Evolutionary conservation across 2,797 vertebrate species (phyloP).

Genomic region (Anguilla pacifica): DNA sequence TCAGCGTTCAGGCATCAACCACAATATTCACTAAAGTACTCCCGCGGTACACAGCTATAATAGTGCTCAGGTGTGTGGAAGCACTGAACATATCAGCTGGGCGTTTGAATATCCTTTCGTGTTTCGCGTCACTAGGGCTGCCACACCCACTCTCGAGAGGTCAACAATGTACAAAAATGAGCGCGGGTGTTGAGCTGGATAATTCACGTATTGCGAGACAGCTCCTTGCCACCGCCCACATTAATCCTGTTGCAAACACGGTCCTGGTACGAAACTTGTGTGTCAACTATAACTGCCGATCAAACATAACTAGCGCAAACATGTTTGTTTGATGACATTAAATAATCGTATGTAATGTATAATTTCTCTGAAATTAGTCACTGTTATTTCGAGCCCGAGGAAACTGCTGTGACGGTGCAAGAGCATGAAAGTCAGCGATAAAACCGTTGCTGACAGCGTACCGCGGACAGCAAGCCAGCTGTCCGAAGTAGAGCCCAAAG

Average conservation of each 20-base stretch:
- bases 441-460: neutral
- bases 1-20: constrained; percentile 39
- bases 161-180: neutral
- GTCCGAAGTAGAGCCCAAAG: neutral
- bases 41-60: neutral
- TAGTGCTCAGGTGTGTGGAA: neutral
- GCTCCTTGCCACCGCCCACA: neutral
- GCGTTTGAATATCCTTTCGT: neutral
- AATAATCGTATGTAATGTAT: neutral
- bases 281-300: neutral
- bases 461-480: neutral
- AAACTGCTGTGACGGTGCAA: neutral
- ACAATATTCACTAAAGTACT: neutral
- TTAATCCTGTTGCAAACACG: neutral
- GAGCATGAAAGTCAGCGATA: neutral
- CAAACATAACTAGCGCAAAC: neutral
- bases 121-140: neutral
- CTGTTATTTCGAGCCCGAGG: neutral
- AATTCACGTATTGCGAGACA: neutral
- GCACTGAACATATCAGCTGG: neutral
- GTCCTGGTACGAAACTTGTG: neutral
- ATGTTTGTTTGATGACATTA: neutral
- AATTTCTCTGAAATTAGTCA: neutral
- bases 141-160: neutral
- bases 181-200: neutral